These are phyloP conservation scores for Berghia stephanieae DNA, from an alignment of 1,140 invertebrate species.

Conservation along the genomic window DNA sequence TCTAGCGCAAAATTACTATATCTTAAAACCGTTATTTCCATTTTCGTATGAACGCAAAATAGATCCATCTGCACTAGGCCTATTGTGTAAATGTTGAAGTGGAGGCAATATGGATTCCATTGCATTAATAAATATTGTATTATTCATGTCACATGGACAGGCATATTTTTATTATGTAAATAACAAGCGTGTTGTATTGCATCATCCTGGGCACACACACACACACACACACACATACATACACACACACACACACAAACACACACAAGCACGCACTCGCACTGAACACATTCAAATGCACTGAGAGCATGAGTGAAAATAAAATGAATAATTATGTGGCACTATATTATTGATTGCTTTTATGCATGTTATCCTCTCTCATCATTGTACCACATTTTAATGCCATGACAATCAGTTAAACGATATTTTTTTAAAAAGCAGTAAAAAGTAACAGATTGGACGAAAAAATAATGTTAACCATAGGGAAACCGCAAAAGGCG, in stretches of 20 bases:
- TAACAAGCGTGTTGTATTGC: not conserved
- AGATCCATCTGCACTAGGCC: no score
- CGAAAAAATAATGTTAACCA: no score
- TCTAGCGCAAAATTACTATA: no score
- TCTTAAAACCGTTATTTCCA: no score
- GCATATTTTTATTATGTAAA: not conserved
- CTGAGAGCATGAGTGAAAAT: not conserved
- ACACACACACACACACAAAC: constrained; percentile 21
- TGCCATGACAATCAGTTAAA: not conserved
- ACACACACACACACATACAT: constrained; percentile 25
- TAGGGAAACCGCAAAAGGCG: no score
- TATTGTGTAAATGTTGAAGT: not conserved
- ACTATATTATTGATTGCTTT: not conserved
- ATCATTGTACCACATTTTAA: not conserved
- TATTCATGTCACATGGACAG: not conserved
- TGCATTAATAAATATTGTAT: not conserved
- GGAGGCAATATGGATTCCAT: not conserved
- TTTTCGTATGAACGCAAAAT: no score
- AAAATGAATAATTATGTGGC: not conserved
- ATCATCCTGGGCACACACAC: not conserved
- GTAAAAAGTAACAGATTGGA: no score
- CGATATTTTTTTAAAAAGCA: not conserved
- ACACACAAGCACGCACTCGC: constrained; percentile 15
- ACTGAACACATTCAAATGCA: constrained; percentile 12
- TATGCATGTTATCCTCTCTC: not conserved